Evolutionary conservation across 2,888 invertebrate species (phyloP).

Genomic region (Drosophila gaucha): DNA sequence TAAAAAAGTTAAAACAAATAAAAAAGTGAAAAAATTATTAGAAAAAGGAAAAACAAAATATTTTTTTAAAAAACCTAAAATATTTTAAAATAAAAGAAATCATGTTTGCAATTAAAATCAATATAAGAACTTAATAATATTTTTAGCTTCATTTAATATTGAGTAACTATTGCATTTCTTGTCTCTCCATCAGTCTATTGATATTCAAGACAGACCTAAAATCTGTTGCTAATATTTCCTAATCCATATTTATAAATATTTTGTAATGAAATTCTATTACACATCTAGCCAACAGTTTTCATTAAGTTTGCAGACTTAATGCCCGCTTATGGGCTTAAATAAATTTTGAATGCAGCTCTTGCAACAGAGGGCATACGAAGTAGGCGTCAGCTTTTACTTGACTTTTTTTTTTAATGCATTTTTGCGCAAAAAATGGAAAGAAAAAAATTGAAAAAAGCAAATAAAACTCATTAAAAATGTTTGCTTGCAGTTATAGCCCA

Average conservation of each 20-base stretch:
- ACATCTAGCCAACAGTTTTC: neutral
- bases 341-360: conserved; percentile 28
- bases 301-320: conserved; percentile 6
- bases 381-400: conserved; percentile 47
- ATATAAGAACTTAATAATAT: too few species aligned
- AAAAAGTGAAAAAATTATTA: too few species aligned
- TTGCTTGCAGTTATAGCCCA: conserved; percentile 47
- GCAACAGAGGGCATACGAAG: conserved; percentile 31
- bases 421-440: conserved; percentile 11
- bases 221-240: neutral
- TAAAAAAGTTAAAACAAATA: too few species aligned
- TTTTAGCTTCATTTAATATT: too few species aligned
- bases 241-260: conserved; percentile 5
- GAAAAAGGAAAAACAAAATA: too few species aligned
- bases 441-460: conserved; percentile 22
- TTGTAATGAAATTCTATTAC: conserved; percentile 1
- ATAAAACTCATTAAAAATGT: conserved; percentile 58
- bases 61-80: too few species aligned
- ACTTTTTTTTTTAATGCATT: conserved; percentile 31
- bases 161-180: too few species aligned
- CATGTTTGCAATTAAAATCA: too few species aligned
- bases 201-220: neutral
- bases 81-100: too few species aligned
- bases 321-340: neutral
- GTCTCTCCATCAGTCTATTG: too few species aligned